These are phyloP conservation scores for Intellagama lesueurii DNA, from an alignment of 2,797 vertebrate species.

Conservation along the genomic window DNA sequence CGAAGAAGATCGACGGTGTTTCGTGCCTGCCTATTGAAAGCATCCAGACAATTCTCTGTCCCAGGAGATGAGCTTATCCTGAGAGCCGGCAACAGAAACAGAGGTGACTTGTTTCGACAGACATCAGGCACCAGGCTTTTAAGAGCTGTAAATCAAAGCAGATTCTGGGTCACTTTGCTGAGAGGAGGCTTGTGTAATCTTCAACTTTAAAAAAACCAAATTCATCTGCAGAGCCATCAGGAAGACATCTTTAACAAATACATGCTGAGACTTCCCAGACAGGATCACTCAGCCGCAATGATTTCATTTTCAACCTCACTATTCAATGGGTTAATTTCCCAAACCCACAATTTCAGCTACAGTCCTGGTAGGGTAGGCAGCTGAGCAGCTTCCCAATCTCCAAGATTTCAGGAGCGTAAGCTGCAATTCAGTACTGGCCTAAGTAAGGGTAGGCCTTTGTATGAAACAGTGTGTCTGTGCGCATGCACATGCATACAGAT, in stretches of 20 bases:
- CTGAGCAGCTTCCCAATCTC: too few relatives aligned
- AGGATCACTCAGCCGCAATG: neutral
- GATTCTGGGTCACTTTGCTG: neutral
- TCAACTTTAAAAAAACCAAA: neutral
- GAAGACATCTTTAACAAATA: neutral
- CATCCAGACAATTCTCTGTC: neutral
- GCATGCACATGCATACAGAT: too few relatives aligned
- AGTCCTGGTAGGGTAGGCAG: neutral
- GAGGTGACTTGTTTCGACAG: conserved; percentile 9
- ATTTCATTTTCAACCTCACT: too few relatives aligned
- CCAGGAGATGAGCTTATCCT: neutral
- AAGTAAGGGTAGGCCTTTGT: too few relatives aligned
- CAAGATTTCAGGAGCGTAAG: too few relatives aligned
- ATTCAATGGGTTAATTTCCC: too few relatives aligned
- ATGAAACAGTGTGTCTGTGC: too few relatives aligned
- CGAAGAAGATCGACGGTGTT: neutral
- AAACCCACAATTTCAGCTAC: neutral
- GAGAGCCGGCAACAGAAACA: neutral
- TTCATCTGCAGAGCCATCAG: neutral
- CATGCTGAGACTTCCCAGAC: neutral
- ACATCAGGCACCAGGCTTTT: neutral
- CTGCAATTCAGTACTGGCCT: too few relatives aligned
- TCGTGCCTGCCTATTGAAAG: neutral
- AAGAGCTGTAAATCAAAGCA: conserved; percentile 8
- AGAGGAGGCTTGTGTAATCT: neutral